Evolutionary conservation across 2,113 vertebrate species (phyloP), one percentile per base, ranked within the genome.

Genomic region (Gallinago paraguaiae): DNA sequence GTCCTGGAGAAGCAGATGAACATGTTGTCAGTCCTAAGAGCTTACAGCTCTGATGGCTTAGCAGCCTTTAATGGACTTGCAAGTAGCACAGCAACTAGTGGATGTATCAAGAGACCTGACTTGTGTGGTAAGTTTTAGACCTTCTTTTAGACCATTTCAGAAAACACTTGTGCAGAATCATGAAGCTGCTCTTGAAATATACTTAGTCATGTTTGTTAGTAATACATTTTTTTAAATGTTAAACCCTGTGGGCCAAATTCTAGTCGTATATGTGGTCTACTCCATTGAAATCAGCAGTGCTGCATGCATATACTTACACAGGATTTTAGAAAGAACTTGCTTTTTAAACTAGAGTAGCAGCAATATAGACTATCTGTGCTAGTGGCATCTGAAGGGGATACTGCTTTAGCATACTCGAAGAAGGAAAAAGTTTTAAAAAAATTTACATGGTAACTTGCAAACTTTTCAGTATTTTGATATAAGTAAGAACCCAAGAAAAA

Each of bases 11-110:
- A 99, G 97, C 99, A 99, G 92, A 98, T 99, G 98, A 99, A 99
- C 98, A 99, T 99, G 99, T 98, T 99, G 95, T 99, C 99, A 67
- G 99, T 99, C 96, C 98, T 99, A 94, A 98, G 99, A 98, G 99
- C 99, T 97, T 99, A 99, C 98, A 99, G 99, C 97, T 98, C 98
- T 43, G 99, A 99, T 96, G 98, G 98, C 98, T 98, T 99, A 92
- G 98, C 99, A 74, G 98, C 99, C 94, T 99, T 99, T 98, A 99
- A 99, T 50, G 99, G 99, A 98, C 98, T 99, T 96, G 98, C 98
- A 86, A 98, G 98, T 86, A 98, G 98, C 97, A 95, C 98, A 97
- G 98, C 98, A 91, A 98, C 97, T 97, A 97, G 98, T 95, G 98
- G 98, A 96, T 98, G 98, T 98, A 98, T 99, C 98, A 99, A 99